A percentile compares a stretch with the other conserved stretches of the same genome.
Evolutionary conservation across 2,888 invertebrate species (phyloP).

Genomic region (Cantharis rustica): DNA sequence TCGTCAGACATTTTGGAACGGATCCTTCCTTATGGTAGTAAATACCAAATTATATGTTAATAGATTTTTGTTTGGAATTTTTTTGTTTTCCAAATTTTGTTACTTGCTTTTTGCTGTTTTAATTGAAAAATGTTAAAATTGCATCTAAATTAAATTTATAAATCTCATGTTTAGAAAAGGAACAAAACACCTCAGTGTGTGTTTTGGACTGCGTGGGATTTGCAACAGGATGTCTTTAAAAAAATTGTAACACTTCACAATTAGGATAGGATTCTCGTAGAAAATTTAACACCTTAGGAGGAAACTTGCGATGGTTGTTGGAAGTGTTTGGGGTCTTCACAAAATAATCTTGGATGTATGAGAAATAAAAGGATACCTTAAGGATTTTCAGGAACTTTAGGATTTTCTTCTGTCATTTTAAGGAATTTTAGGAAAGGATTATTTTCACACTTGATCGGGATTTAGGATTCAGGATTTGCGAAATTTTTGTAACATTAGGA

Average conservation of each 20-base stretch:
- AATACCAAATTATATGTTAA: not conserved
- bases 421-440: conserved; percentile 11
- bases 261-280: conserved; percentile 25
- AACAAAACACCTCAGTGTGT: conserved; percentile 1
- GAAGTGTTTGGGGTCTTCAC: conserved; percentile 14
- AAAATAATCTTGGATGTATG: conserved; percentile 15
- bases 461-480: conserved; percentile 15
- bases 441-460: conserved; percentile 16
- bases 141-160: not conserved
- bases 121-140: not conserved
- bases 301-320: conserved; percentile 7
- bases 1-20: conserved; percentile 3
- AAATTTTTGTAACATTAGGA: conserved; percentile 16
- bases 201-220: conserved; percentile 26
- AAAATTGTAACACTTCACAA: not conserved
- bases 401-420: conserved; percentile 7
- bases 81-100: not conserved
- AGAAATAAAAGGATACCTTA: conserved; percentile 9
- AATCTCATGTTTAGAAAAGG: conserved; percentile 5
- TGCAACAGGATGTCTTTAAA: conserved; percentile 5
- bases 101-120: not conserved
- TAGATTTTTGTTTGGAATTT: not conserved
- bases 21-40: conserved; percentile 1
- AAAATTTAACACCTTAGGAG: not conserved
- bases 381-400: conserved; percentile 14